Percentiles rank a stretch among this genome's conserved stretches.
Evolutionary conservation across 2,888 invertebrate genomes (phyloP).

Genomic region (Drosophila kambysellisi): DNA sequence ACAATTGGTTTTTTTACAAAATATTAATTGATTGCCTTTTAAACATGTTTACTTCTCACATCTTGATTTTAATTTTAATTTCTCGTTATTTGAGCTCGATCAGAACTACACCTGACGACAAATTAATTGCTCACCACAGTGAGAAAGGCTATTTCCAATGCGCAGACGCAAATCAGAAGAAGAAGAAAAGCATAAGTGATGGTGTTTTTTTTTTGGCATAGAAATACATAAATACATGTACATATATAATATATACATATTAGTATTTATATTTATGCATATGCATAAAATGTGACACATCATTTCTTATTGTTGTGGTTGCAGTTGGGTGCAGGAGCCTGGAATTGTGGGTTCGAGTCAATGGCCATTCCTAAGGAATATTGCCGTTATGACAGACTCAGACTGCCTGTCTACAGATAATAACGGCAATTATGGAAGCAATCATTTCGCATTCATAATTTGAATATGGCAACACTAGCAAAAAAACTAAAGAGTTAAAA

Average conservation of each 20-base stretch:
- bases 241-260: conserved; percentile 2
- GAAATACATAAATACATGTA: conserved; percentile 8
- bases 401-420: conserved; percentile 60
- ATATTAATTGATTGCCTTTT: background rate
- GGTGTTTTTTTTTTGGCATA: conserved; percentile 5
- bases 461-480: background rate
- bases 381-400: background rate
- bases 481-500: background rate
- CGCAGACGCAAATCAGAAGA: conserved; percentile 49
- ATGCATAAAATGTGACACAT: conserved; percentile 26
- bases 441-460: background rate
- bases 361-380: conserved; percentile 35
- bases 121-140: conserved; percentile 6
- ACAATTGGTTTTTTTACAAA: background rate
- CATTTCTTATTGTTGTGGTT: background rate
- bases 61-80: background rate
- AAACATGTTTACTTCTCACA: background rate
- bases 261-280: conserved; percentile 9
- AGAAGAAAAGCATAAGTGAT: conserved; percentile 12
- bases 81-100: conserved; percentile 18
- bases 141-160: conserved; percentile 33
- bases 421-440: conserved; percentile 14
- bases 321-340: conserved; percentile 6
- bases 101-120: conserved; percentile 15
- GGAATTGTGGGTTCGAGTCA: conserved; percentile 35